Evolutionary conservation across 2,888 invertebrate genomes (phyloP).

Genomic region (Parelbella ahira): DNA sequence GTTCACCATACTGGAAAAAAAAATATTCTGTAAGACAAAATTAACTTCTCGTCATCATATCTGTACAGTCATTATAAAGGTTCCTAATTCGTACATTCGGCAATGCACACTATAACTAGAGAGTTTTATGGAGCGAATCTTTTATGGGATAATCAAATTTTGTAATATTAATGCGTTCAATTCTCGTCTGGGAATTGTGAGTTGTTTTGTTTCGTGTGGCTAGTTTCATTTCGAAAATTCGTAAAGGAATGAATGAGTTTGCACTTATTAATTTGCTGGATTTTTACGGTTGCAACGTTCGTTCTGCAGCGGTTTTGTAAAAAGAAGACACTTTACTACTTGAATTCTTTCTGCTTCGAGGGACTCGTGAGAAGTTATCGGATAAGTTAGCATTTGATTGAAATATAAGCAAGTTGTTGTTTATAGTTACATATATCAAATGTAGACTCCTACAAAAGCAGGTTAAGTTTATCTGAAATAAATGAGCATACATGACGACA

Average conservation of each 20-base stretch:
- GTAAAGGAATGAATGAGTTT: conserved; percentile 17
- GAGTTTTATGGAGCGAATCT: conserved; percentile 77
- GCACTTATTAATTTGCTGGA: conserved; percentile 20
- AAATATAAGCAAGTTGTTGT: too few relatives aligned
- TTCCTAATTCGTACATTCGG: conserved; percentile 78
- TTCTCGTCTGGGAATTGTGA: conserved; percentile 67
- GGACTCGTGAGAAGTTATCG: too few relatives aligned
- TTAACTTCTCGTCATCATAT: too few relatives aligned
- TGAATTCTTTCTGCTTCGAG: conserved; percentile 5
- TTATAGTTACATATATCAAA: too few relatives aligned
- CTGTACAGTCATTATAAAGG: too few relatives aligned
- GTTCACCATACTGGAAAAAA: too few relatives aligned
- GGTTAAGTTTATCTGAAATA: too few relatives aligned
- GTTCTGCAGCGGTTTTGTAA: conserved; percentile 8
- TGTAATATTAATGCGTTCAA: conserved; percentile 76
- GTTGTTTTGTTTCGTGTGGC: conserved; percentile 36
- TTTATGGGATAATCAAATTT: conserved; percentile 81
- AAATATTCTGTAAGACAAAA: too few relatives aligned
- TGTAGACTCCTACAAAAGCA: too few relatives aligned
- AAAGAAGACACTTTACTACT: conserved; percentile 5
- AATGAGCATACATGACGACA: too few relatives aligned
- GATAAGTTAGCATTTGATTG: too few relatives aligned
- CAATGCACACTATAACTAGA: conserved; percentile 71
- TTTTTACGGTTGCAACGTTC: conserved; percentile 17
- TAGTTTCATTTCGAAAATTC: conserved; percentile 14